Conservation (phyloP, 2,797 vertebrate species). For the Natrix natrix region DNA sequence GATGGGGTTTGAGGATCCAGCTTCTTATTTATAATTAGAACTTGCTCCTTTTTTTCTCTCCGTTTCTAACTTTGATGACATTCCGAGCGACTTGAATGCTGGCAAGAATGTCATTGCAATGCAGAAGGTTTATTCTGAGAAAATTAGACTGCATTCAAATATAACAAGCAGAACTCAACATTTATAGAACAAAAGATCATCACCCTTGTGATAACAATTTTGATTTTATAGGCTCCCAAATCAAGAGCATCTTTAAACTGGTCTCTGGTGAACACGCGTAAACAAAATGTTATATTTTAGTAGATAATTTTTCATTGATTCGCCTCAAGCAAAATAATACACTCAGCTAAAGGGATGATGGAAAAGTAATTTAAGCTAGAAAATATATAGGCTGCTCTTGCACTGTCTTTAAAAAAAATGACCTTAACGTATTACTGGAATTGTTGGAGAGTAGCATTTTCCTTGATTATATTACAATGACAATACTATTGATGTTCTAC, state of each 20-base stretch:
- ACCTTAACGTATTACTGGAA: conserved; percentile 48
- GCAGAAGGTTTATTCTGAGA: conserved; percentile 42
- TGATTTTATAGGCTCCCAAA: conserved; percentile 53
- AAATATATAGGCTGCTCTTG: conserved; percentile 23
- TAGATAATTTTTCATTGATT: conserved; percentile 65
- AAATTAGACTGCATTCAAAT: conserved; percentile 50
- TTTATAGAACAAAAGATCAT: conserved; percentile 50
- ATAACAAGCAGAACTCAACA: conserved; percentile 27
- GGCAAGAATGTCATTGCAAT: conserved; percentile 29
- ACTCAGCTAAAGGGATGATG: conserved; percentile 51
- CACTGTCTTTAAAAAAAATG: conserved; percentile 31
- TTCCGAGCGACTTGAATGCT: conserved; percentile 27
- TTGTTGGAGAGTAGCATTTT: conserved; percentile 46
- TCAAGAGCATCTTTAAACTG: conserved; percentile 54
- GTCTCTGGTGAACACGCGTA: conserved; percentile 43
- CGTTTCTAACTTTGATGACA: conserved; percentile 47
- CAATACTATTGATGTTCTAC: not conserved
- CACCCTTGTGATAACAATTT: conserved; percentile 51
- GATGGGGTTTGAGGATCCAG: conserved; percentile 1
- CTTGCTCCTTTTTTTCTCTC: conserved; percentile 5
- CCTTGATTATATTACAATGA: conserved; percentile 24
- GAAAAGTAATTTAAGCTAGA: conserved; percentile 53
- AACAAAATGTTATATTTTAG: conserved; percentile 60
- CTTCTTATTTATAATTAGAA: conserved; percentile 51
- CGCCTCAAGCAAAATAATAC: conserved; percentile 63